These are phyloP conservation scores for Drosophila pegasa DNA, from an alignment of 2,888 invertebrate genomes.

Conservation along the genomic window DNA sequence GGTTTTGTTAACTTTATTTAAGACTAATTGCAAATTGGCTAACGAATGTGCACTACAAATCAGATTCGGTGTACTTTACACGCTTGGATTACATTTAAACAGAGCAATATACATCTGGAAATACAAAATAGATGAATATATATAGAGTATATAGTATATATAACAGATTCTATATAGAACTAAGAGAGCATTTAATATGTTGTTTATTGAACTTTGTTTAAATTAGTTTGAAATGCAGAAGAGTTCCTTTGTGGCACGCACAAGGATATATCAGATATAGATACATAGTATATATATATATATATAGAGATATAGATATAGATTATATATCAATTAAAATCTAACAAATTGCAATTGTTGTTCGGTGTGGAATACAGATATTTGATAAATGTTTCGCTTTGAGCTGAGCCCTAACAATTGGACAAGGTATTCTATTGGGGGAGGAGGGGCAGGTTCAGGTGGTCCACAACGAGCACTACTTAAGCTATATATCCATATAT, in stretches of 20 bases:
- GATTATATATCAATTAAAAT: background rate
- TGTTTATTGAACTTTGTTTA: slow-evolving; percentile 18
- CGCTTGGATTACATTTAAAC: slow-evolving; percentile 17
- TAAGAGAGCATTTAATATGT: slow-evolving; percentile 35
- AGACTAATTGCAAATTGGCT: slow-evolving; percentile 65
- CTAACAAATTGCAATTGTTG: slow-evolving; percentile 15
- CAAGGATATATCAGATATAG: background rate
- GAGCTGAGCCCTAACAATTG: slow-evolving; percentile 28
- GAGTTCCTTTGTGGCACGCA: slow-evolving; percentile 19
- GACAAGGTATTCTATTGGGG: slow-evolving; percentile 9
- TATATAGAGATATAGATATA: background rate
- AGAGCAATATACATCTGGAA: slow-evolving; percentile 27
- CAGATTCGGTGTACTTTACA: slow-evolving; percentile 1
- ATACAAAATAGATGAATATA: slow-evolving; percentile 1
- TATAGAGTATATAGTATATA: background rate
- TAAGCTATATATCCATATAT: too few species aligned
- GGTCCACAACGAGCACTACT: slow-evolving; percentile 32
- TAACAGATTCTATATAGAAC: slow-evolving; percentile 7
- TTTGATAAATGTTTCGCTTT: slow-evolving; percentile 31
- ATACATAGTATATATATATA: background rate
- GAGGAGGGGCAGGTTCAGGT: slow-evolving; percentile 6
- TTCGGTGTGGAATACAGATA: slow-evolving; percentile 11
- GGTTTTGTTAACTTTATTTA: slow-evolving; percentile 53
- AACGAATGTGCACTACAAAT: slow-evolving; percentile 58
- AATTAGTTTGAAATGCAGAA: slow-evolving; percentile 42